Evolutionary conservation across 2,888 invertebrate genomes (phyloP), one percentile per base, ranked within the genome.

Genomic region (Andrena marginata): DNA sequence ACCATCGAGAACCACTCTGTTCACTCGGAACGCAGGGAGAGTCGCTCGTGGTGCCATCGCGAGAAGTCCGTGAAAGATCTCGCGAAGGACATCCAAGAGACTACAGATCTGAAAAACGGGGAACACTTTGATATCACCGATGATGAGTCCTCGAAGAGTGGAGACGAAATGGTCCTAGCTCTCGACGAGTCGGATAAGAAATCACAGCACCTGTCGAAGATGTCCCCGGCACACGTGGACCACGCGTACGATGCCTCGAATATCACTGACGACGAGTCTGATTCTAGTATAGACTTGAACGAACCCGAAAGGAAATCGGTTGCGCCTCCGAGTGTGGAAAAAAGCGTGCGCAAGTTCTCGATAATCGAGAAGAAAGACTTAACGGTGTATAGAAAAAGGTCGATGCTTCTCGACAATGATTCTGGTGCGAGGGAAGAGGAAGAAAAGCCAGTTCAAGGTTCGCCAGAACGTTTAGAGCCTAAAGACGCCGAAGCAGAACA

Each of bases 81-180:
- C 0, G 23, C 1, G 0, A 49, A 49, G 0, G 20, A 51, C 1
- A 2, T 33, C 1, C 48, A 60, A 4, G 51, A 54, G 2, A 16
- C 29, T 1, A 2, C 8, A 0, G 42, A 16, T n/a, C 7, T 70
- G n/a, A 59, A 54, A 0, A 79, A 76, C 5, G 69, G 35, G 2
- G 65, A 59, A 10, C 72, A 89, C 10, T 82, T 86, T 4, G 89
- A 91, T 26, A 91, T 92, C 26, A 92, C 92, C 3, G 92, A 92
- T 3, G 92, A 92, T 64, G 92, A 92, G 49, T 92, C 92, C 0
- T 87, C 86, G 10, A 83, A 71, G 13, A 88, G 90, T 70, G 73
- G 68, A 13, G 80, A 85, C 13, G 84, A 74, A 2, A 26, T 60
- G n/a, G 26, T 42, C 60, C 42, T 73, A 10, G 67, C n/a, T 33